Conservation (phyloP, 2,113 vertebrate genomes). For the Spizaetus ornatus region DNA sequence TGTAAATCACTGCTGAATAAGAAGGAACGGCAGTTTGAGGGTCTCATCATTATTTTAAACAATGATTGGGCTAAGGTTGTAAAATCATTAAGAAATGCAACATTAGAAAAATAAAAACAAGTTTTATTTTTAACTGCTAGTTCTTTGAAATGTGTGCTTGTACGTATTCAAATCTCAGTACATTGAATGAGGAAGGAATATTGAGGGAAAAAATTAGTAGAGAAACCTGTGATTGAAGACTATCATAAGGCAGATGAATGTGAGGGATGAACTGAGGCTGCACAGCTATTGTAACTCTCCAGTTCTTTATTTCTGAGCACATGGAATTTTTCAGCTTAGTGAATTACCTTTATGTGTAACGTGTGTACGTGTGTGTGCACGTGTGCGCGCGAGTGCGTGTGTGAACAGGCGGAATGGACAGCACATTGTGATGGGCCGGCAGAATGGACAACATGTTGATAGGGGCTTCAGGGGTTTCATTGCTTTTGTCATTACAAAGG, state of each 20-base stretch:
- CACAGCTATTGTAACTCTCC: not conserved
- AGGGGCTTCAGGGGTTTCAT: accelerated
- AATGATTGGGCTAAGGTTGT: not conserved
- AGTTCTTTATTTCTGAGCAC: not conserved
- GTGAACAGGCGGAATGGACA: not conserved
- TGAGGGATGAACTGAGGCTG: not conserved
- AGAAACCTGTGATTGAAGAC: not conserved
- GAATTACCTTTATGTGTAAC: not conserved
- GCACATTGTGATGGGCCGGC: not conserved
- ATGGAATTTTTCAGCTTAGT: not conserved
- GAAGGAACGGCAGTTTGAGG: not conserved
- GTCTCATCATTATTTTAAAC: not conserved
- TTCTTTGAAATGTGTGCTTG: not conserved
- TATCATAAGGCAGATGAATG: not conserved
- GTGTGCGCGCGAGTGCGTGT: accelerated
- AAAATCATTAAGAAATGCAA: not conserved
- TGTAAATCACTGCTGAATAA: not conserved
- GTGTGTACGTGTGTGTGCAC: accelerated
- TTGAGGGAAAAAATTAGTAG: not conserved
- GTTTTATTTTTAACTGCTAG: not conserved
- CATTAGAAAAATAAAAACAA: not conserved
- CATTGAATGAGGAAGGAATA: not conserved
- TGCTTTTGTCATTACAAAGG: not conserved
- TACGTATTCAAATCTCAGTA: not conserved
- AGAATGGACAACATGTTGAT: not conserved